Conservation (phyloP, 2,888 invertebrate genomes). For the Pedicia rivosa region DNA sequence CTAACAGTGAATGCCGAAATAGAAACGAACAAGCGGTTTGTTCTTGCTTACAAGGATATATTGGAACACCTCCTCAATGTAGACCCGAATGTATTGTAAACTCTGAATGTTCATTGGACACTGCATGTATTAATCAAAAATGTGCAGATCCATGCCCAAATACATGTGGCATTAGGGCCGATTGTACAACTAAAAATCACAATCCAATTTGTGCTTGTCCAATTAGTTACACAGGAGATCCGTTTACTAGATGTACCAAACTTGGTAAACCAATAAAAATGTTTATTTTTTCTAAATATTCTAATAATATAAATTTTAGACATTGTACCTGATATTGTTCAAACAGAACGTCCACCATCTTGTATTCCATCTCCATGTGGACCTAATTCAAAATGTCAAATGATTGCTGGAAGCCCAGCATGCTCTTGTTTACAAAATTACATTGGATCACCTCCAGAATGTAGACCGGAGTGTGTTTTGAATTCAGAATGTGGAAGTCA, state of each 20-base stretch:
- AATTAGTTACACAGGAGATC: slow-evolving; percentile 71
- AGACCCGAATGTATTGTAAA: slow-evolving; percentile 77
- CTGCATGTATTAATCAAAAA: slow-evolving; percentile 70
- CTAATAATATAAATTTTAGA: no score
- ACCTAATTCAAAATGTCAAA: slow-evolving; percentile 64
- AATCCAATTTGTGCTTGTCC: slow-evolving; percentile 80
- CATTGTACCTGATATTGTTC: slow-evolving; percentile 18
- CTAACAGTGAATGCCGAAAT: slow-evolving; percentile 70
- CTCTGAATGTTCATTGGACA: slow-evolving; percentile 65
- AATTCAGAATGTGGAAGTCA: slow-evolving; percentile 66
- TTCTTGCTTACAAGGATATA: slow-evolving; percentile 62
- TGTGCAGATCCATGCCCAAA: slow-evolving; percentile 80
- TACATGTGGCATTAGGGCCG: slow-evolving; percentile 72
- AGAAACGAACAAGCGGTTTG: slow-evolving; percentile 70
- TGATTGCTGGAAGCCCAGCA: slow-evolving; percentile 53
- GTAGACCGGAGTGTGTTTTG: slow-evolving; percentile 63
- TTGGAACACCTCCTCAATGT: slow-evolving; percentile 65
- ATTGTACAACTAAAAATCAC: slow-evolving; percentile 69
- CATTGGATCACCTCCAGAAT: slow-evolving; percentile 62
- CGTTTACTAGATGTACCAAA: slow-evolving; percentile 58
- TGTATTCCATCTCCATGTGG: slow-evolving; percentile 75
- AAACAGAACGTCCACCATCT: slow-evolving; percentile 52
- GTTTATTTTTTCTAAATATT: no score
- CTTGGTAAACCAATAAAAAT: slow-evolving; percentile 57
- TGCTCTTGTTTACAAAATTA: slow-evolving; percentile 68